Evolutionary conservation across 30 jellyfish, hydroid and myxozoan genomes (phyloP), one percentile per base, ranked within the genome.

Genomic region (Rhopilema esculentum): DNA sequence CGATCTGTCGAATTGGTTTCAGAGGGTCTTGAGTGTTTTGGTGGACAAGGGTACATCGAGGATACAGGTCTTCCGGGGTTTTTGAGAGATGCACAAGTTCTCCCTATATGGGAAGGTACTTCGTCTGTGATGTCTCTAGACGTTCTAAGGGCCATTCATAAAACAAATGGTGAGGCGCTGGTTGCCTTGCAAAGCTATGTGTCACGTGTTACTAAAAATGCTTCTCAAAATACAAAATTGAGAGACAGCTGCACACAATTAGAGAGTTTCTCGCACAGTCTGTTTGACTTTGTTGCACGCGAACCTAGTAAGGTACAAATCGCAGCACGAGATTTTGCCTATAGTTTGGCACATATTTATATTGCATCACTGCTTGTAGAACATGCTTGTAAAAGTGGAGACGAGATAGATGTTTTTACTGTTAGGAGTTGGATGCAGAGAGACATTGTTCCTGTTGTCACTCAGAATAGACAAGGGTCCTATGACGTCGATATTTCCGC

Each of bases 1-100:
- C 93, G 92, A 71, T 94, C 97, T 15, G 96, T 94, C 30, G 84
- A 87, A 32, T 77, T 86, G n/a, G 79, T 91, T 4, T 94, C 99
- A 16, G 99, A 94, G 50, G 97, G 97, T 28, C 66, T 94, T 61
- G 99, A 94, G 61, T 72, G 99, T 77, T 89, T 89, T 76, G 99
- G 99, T 61, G 99, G 99, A 63, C 99, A 88, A 83, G 99, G 99
- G 8, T 94, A 89, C 84, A 76, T 94, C 48, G 99, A 94, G 63
- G 99, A 94, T 68, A 94, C 99, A 0, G 99, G 99, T 16, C 87
- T 94, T 30, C 99, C 99, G 19, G 96, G 89, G 1, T 89, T 83
- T 53, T 74, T 94, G 50, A 73, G 99, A 33, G 99, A 94, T 72
- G 96, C 99, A 7, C 99, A 94, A 80, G 99, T 93, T 79, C 70